Conservation (phyloP, 2,888 invertebrate genomes). For the Archips crataeganus region DNA sequence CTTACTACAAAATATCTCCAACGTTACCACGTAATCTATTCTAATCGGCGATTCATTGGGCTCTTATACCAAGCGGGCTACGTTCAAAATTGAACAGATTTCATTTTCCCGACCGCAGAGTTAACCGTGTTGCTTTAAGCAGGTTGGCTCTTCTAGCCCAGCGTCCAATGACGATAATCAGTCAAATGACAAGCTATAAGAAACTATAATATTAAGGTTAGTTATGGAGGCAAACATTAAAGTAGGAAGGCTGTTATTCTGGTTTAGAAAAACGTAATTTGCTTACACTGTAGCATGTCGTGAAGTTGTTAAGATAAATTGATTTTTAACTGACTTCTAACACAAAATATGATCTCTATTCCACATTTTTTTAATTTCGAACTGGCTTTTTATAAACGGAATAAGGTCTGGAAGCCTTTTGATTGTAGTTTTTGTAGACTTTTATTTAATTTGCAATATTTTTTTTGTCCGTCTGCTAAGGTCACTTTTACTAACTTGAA, state of each 20-base stretch:
- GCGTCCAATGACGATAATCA: slow-evolving; percentile 56
- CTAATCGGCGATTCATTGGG: neutral
- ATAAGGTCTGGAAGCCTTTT: no score
- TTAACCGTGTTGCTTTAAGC: slow-evolving; percentile 34
- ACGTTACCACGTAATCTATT: slow-evolving; percentile 34
- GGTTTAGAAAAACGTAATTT: slow-evolving; percentile 25
- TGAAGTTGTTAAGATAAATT: slow-evolving; percentile 1
- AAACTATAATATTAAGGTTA: slow-evolving; percentile 53
- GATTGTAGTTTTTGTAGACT: no score
- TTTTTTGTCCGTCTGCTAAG: no score
- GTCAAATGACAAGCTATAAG: slow-evolving; percentile 58
- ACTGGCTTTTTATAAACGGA: no score
- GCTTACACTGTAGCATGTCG: slow-evolving; percentile 5
- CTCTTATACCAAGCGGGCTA: slow-evolving; percentile 6
- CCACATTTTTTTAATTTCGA: no score
- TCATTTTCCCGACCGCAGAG: slow-evolving; percentile 1
- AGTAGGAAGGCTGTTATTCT: slow-evolving; percentile 22
- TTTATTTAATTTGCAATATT: no score
- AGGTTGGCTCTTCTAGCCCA: slow-evolving; percentile 44
- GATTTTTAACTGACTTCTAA: neutral
- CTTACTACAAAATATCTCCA: slow-evolving; percentile 48
- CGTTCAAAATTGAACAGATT: neutral
- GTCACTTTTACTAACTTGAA: no score
- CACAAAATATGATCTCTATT: no score
- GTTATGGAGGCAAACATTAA: slow-evolving; percentile 21